phyloP scores from a whole-genome alignment of 1,140 invertebrate genomes.

The Pseudomyrmex flavicornis region DNA sequence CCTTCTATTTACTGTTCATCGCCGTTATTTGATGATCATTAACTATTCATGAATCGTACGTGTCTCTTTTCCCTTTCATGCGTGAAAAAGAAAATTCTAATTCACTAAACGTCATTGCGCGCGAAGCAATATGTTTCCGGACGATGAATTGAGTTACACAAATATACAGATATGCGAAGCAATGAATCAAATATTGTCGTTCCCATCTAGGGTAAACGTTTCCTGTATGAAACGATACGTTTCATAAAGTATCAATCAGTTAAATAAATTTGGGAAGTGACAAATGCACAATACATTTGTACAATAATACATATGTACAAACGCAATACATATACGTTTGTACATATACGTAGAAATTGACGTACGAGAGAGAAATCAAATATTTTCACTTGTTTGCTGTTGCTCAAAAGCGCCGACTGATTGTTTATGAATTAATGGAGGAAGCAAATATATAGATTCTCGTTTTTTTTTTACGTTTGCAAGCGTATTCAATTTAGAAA shows the following conservation, averaged over 20 bases:
- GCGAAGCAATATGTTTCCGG: background rate
- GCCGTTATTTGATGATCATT: conserved; percentile 16
- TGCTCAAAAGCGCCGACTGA: background rate
- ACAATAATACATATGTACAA: too few relatives aligned
- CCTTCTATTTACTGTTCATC: conserved; percentile 6
- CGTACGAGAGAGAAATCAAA: background rate
- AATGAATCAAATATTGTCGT: conserved; percentile 24
- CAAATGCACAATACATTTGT: background rate
- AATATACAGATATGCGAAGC: background rate
- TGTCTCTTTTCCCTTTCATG: background rate
- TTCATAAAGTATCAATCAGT: conserved; percentile 21
- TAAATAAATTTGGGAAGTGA: conserved; percentile 18
- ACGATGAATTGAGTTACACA: conserved; percentile 10
- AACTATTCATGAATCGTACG: conserved; percentile 13
- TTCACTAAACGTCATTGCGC: background rate
- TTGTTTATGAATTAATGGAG: background rate
- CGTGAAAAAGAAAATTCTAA: background rate
- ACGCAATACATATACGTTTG: background rate
- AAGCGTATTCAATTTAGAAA: background rate
- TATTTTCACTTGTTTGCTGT: conserved; percentile 4
- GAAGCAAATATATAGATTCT: background rate
- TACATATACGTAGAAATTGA: background rate
- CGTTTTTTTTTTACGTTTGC: background rate
- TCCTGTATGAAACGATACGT: conserved; percentile 18
- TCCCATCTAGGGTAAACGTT: conserved; percentile 9